Base-by-base conservation (phyloP, 2,888 invertebrate species). In the Cerastis leucographa region DNA sequence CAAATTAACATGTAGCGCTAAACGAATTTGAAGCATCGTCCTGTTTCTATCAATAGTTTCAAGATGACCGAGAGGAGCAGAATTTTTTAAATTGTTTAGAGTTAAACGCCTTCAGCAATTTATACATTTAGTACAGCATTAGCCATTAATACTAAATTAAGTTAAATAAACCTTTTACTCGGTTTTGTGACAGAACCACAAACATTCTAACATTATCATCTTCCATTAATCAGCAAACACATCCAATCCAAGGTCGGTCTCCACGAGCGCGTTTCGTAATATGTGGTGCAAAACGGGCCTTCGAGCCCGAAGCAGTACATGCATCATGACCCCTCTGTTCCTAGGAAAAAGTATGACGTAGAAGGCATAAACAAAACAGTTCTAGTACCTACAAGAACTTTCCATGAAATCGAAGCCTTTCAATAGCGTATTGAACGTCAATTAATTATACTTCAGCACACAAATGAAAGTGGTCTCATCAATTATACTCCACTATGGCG, bases 381-480 rank as follows among this genome's bases (percentile, higher is more conserved):
- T 1, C 12, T 42, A 42, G 64, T 64, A 64, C 59, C 59, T 59
- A 70, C 19, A 73, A 69, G 51, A 74, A 66, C 40, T 71, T 80
- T 76, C 83, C 69, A 75, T 65, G 61, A 51, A 66, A 69, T 64
- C 71, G 83, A 85, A 85, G 66, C 83, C 76, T 71, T 82, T 79
- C 70, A 85, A 83, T 62, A 42, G 68, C 66, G 61, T 69, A 76
- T 83, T 75, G 74, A 59, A 72, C 74, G 74, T 76, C 80, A 75
- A 80, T 87, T 82, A 78, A 85, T 86, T 85, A 82, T 82, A 62
- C 73, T 77, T 68, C 68, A 78, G 56, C 56, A 76, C 66, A 79
- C 67, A 73, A 71, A 83, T 83, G 83, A 78, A 83, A 84, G 74
- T 83, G 85, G 59, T 62, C 69, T 61, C 72, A 80, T 82, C 77